A percentile compares a stretch with the other conserved stretches of the same genome.
Conservation (phyloP, 2,797 vertebrate genomes). For the Alosa sapidissima region DNA sequence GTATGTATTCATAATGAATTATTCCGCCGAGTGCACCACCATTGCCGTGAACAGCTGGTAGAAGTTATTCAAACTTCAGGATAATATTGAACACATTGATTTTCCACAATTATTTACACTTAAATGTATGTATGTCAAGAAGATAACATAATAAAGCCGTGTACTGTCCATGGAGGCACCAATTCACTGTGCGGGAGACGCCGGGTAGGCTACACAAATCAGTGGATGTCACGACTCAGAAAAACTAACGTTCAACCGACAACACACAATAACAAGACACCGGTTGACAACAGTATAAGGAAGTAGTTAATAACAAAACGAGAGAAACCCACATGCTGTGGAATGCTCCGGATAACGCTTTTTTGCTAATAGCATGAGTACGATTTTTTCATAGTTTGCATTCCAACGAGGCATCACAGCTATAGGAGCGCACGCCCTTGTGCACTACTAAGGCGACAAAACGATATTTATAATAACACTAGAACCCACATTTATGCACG, state of each 20-base stretch:
- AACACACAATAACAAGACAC: neutral
- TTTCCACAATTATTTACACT: neutral
- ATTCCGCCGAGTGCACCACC: neutral
- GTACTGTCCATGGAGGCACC: neutral
- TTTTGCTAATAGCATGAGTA: neutral
- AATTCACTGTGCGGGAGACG: neutral
- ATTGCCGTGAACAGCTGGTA: neutral
- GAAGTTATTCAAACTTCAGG: neutral
- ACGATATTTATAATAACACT: neutral
- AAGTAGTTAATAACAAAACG: neutral
- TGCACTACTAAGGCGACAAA: neutral
- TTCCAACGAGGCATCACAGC: slow-evolving; percentile 9
- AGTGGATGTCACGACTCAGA: neutral
- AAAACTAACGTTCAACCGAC: neutral
- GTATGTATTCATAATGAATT: neutral
- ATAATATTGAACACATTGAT: neutral
- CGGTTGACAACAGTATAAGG: neutral
- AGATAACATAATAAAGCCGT: neutral
- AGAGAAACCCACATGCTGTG: neutral
- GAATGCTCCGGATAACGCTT: neutral
- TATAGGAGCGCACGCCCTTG: neutral
- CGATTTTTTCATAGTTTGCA: slow-evolving; percentile 11
- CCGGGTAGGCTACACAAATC: neutral
- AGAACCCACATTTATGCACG: neutral
- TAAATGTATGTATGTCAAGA: neutral